Evolutionary conservation across 64 coral and sea anemone species (phyloP).

Genomic region (Montipora cactus): DNA sequence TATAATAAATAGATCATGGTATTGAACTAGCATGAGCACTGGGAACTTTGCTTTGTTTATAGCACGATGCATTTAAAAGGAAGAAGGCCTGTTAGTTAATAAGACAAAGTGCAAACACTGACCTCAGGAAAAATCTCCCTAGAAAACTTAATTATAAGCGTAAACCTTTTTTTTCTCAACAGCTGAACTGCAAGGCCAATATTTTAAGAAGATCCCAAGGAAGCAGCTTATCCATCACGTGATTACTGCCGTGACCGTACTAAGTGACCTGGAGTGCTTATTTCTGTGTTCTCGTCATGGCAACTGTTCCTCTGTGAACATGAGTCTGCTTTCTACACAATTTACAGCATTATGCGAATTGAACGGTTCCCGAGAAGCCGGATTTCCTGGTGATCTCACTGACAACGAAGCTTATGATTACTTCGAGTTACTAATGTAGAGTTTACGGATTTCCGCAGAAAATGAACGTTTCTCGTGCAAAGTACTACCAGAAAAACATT

Average conservation of each 20-base stretch:
- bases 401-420: background rate
- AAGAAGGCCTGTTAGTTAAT: no score
- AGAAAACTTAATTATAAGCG: background rate
- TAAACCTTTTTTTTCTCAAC: background rate
- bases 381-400: conserved; percentile 8
- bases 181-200: background rate
- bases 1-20: no score
- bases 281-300: background rate
- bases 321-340: background rate
- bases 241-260: background rate
- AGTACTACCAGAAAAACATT: no score
- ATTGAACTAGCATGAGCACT: no score
- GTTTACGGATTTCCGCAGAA: background rate
- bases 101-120: no score
- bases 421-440: background rate
- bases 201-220: conserved; percentile 1
- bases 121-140: no score
- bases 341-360: conserved; percentile 3
- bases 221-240: conserved; percentile 15
- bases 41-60: no score
- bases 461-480: background rate
- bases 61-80: no score
- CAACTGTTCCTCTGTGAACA: conserved; percentile 37
- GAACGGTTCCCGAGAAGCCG: background rate
- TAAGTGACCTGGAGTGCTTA: conserved; percentile 45